phyloP scores from a whole-genome alignment of 2,113 vertebrate genomes.

The Dissostichus mawsoni region DNA sequence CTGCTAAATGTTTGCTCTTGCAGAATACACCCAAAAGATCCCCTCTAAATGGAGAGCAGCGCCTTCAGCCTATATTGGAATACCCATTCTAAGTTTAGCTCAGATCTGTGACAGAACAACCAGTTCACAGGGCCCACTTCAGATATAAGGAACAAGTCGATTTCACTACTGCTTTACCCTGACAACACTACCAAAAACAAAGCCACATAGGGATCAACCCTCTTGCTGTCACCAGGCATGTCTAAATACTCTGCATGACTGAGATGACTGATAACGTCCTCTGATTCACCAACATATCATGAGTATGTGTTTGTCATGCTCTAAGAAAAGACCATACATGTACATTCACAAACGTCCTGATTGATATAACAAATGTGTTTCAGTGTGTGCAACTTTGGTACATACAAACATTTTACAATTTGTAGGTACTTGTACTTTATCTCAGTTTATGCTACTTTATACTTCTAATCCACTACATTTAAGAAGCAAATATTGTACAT shows the following conservation, averaged over 20 bases:
- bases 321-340: background rate
- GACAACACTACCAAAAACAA: slow-evolving; percentile 20
- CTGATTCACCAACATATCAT: slow-evolving; percentile 45
- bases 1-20: background rate
- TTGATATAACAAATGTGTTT: background rate
- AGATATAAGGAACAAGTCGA: slow-evolving; percentile 39
- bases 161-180: slow-evolving; percentile 61
- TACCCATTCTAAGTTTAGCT: slow-evolving; percentile 57
- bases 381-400: background rate
- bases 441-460: no score
- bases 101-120: slow-evolving; percentile 5
- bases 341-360: background rate
- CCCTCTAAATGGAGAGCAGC: slow-evolving; percentile 34
- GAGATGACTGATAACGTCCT: slow-evolving; percentile 48
- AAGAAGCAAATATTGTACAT: no score
- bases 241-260: background rate
- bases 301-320: background rate
- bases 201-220: background rate
- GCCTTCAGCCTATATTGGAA: slow-evolving; percentile 36
- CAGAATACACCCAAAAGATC: slow-evolving; percentile 13
- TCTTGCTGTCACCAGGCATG: background rate
- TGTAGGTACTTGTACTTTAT: no score
- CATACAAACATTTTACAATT: no score
- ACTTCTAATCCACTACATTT: no score
- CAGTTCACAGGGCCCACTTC: slow-evolving; percentile 26